Base-by-base conservation (phyloP, 2,888 invertebrate species). In the Nowickia ferox region DNA sequence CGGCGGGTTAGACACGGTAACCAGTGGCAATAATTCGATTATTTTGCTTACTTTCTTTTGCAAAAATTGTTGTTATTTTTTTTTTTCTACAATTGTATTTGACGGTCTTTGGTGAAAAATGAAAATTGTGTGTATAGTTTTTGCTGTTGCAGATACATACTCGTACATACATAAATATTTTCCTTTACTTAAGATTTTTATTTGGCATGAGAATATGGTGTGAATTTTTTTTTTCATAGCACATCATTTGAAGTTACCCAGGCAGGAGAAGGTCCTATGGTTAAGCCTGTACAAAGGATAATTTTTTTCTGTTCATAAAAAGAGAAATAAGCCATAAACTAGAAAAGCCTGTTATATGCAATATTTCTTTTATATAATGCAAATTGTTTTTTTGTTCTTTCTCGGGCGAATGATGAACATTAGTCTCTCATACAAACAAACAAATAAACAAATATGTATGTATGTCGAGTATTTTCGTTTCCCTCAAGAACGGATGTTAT, bases 21-120 rank as follows among this genome's bases (percentile, higher is more conserved):
- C 90, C 90, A 91, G 90, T 91, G 91, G 91, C 90, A 91, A 90
- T 90, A 90, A 90, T 90, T 90, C 91, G 90, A 90, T 90, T 90
- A 90, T 90, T 90, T 90, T 88, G 82, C 85, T 84, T 81, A 59
- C 78, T 87, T 82, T 85, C 79, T 76, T 83, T 85, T 72, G 55
- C 57, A 55, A 80, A 74, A 75, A 51, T 76, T 69, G 48, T 61
- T 75, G 55, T 55, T 79, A 44, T 8, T 55, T 55, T 68, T 76
- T 82, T 71, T 66, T 55, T 66, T 44, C 22, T 19, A n/a, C 15
- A 22, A 68, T 77, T 81, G 63, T 30, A 48, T 55, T 44, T 30
- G 38, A 48, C 1, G 42, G 46, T 69, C 71, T 76, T 61, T 65
- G 61, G 46, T 69, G 63, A 57, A 61, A 55, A 77, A 82, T 82